Conservation (phyloP, 2,113 vertebrate species). For the Telmatochromis sp. region DNA sequence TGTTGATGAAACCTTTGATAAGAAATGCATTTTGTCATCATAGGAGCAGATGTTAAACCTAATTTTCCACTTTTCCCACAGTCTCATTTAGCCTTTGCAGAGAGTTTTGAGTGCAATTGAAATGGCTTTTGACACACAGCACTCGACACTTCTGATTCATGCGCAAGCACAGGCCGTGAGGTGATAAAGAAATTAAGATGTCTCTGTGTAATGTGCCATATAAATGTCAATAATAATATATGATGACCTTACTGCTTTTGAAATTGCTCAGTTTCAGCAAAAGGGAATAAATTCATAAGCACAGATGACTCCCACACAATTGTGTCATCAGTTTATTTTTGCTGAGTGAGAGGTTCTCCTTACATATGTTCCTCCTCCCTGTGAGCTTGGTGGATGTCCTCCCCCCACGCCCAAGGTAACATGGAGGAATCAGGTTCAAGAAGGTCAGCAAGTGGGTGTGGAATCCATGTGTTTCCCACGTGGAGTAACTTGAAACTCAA, state of each 20-base stretch:
- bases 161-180: neutral
- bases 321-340: constrained; percentile 34
- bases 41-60: neutral
- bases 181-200: neutral
- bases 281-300: constrained; percentile 3
- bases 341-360: constrained; percentile 7
- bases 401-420: constrained; percentile 36
- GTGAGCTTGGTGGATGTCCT: constrained; percentile 38
- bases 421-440: constrained; percentile 33
- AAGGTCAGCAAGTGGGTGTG: constrained; percentile 64
- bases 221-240: constrained; percentile 1
- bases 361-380: constrained; percentile 8
- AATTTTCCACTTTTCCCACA: neutral
- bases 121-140: neutral
- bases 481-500: constrained; percentile 22
- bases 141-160: neutral
- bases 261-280: neutral
- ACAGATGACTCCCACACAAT: constrained; percentile 12
- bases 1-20: constrained; percentile 5
- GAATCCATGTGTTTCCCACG: constrained; percentile 59
- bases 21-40: neutral
- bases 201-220: neutral
- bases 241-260: neutral
- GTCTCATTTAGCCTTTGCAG: neutral
- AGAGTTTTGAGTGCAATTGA: neutral